phyloP scores from a whole-genome alignment of 2,113 vertebrate species.

The Podilymbus podiceps region DNA sequence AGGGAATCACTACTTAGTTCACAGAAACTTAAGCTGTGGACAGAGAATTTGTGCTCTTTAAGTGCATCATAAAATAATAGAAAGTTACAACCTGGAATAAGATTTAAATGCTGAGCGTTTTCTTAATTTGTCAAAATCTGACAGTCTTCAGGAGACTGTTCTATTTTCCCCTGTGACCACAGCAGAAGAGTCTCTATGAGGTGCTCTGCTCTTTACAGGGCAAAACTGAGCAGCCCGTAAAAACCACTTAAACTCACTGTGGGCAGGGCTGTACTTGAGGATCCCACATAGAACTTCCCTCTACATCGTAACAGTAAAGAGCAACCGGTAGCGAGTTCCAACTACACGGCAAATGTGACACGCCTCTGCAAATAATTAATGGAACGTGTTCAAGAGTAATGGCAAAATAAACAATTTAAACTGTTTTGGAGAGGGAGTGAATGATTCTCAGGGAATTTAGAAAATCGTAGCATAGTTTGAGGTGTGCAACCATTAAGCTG shows the following conservation, averaged over 20 bases:
- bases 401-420: conserved; percentile 22
- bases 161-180: neutral
- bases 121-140: neutral
- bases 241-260: neutral
- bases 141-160: neutral
- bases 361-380: neutral
- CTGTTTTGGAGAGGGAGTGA: neutral
- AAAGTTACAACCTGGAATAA: neutral
- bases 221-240: neutral
- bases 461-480: neutral
- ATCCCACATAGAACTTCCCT: neutral
- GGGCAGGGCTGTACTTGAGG: neutral
- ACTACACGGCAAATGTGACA: neutral
- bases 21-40: neutral
- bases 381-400: neutral
- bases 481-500: neutral
- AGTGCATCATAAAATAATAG: neutral
- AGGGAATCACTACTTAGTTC: neutral
- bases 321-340: neutral
- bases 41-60: conserved; percentile 12
- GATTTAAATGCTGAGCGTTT: neutral
- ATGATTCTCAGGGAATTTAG: neutral
- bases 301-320: neutral
- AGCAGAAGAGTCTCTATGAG: neutral
- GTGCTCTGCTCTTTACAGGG: neutral